Conservation (phyloP, 92 coral and sea anemone genomes). For the Umimayanthus kanabou region DNA sequence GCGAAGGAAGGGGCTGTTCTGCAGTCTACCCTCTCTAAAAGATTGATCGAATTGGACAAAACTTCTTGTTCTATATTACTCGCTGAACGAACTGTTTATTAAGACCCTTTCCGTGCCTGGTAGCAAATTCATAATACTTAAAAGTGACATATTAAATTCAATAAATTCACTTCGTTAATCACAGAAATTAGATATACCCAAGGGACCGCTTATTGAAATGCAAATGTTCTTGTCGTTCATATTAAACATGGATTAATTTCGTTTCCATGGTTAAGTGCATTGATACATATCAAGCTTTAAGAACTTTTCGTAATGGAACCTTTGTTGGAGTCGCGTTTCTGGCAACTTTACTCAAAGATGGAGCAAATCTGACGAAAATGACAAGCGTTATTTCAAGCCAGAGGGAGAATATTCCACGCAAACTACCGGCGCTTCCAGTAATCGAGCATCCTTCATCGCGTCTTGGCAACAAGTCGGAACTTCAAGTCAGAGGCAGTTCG, state of each 20-base stretch:
- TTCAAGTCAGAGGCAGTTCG: conserved; percentile 73
- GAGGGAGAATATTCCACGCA: conserved; percentile 16
- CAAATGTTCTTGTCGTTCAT: background rate
- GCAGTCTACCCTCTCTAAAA: too few relatives aligned
- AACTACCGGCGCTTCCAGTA: conserved; percentile 63
- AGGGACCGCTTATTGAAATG: background rate
- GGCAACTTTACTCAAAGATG: background rate
- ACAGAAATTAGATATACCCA: too few relatives aligned
- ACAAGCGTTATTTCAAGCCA: conserved; percentile 12
- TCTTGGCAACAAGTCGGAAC: conserved; percentile 52
- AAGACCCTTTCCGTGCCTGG: too few relatives aligned
- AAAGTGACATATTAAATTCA: too few relatives aligned
- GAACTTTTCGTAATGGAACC: background rate
- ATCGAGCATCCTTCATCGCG: conserved; percentile 75
- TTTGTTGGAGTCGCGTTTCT: background rate
- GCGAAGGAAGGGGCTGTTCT: too few relatives aligned
- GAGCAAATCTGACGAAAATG: conserved; percentile 14
- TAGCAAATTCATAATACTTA: too few relatives aligned
- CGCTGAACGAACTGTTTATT: too few relatives aligned
- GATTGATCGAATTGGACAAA: too few relatives aligned
- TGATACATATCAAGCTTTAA: conserved; percentile 31
- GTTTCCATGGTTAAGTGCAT: conserved; percentile 38
- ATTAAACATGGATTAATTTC: background rate
- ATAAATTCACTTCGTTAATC: too few relatives aligned
- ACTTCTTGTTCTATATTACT: too few relatives aligned